These are phyloP conservation scores for Galaxias olidus DNA, from an alignment of 2,797 vertebrate genomes.

Conservation along the genomic window DNA sequence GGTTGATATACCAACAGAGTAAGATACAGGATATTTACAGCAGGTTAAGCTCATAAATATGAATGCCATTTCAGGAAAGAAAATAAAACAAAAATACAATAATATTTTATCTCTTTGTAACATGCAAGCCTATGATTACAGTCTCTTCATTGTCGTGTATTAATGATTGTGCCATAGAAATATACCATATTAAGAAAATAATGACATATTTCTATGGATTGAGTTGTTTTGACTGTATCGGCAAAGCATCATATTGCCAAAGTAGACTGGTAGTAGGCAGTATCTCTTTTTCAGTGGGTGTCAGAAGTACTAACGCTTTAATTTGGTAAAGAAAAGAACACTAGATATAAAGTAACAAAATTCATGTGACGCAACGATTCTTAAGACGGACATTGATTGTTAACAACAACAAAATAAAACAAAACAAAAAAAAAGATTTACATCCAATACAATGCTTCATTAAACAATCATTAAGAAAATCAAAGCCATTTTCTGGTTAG, in stretches of 20 bases:
- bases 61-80: constrained; percentile 25
- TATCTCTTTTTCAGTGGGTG: constrained; percentile 54
- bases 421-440: too few relatives aligned
- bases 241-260: constrained; percentile 3
- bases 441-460: too few relatives aligned
- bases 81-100: too few relatives aligned
- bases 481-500: too few relatives aligned
- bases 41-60: constrained; percentile 33
- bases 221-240: not conserved
- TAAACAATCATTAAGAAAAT: too few relatives aligned
- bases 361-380: too few relatives aligned
- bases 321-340: too few relatives aligned
- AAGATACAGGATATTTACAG: constrained; percentile 10
- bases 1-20: too few relatives aligned
- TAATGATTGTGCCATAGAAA: constrained; percentile 50
- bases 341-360: too few relatives aligned
- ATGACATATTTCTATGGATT: too few relatives aligned
- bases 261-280: constrained; percentile 37
- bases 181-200: constrained; percentile 7
- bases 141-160: constrained; percentile 31
- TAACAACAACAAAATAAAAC: too few relatives aligned
- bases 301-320: constrained; percentile 29
- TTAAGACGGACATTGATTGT: too few relatives aligned
- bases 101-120: constrained; percentile 16
- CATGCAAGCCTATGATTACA: not conserved